phyloP scores from a whole-genome alignment of 2,113 vertebrate species.

The Nothoprocta pentlandii region DNA sequence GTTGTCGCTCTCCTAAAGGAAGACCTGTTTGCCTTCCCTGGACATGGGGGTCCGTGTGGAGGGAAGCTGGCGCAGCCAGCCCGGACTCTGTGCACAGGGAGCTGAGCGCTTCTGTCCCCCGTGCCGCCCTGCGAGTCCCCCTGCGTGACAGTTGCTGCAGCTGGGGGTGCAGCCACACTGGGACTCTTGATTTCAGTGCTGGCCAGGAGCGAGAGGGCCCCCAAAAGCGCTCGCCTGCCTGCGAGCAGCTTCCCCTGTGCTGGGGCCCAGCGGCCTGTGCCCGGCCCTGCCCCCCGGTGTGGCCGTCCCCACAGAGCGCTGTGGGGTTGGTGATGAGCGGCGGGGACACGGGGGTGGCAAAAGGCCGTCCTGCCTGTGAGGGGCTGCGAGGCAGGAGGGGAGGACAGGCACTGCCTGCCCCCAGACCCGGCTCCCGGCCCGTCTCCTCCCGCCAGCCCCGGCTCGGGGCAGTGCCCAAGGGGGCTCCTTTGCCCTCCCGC shows the following conservation, averaged over 20 bases:
- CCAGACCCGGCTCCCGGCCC: background rate
- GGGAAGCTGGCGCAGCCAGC: conserved; percentile 2
- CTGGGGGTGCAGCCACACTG: conserved; percentile 8
- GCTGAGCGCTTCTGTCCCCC: background rate
- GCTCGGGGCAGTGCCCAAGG: background rate
- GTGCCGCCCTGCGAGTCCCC: background rate
- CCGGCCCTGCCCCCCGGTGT: fast-evolving
- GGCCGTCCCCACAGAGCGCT: background rate
- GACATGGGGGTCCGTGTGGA: background rate
- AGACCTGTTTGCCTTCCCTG: background rate
- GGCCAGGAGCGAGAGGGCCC: background rate
- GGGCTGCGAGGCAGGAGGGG: background rate
- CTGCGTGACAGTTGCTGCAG: background rate
- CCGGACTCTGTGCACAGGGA: background rate
- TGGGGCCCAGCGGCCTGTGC: fast-evolving
- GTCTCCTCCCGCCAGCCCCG: background rate
- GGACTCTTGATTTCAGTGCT: conserved; percentile 26
- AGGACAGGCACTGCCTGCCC: background rate
- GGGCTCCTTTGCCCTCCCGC: background rate
- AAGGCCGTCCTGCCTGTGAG: no score
- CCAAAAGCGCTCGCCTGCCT: background rate
- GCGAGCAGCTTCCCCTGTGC: background rate
- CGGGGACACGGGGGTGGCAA: background rate
- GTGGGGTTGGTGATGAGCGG: background rate
- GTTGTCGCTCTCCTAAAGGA: background rate